phyloP scores from a whole-genome alignment of 1,140 invertebrate species.

The Reticulitermes speratus region DNA sequence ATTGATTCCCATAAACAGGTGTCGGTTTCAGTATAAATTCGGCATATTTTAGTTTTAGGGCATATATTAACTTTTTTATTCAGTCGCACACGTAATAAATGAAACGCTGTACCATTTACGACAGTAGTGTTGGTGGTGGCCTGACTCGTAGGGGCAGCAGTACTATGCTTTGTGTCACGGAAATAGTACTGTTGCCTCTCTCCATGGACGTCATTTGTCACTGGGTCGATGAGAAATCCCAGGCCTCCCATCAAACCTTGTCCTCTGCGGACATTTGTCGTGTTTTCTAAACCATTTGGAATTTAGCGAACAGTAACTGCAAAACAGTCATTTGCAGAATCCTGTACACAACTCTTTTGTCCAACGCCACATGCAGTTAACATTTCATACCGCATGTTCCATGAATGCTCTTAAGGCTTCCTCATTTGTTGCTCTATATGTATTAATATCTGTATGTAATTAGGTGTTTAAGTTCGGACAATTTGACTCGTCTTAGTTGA shows the following conservation, averaged over 20 bases:
- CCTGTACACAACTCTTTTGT: neutral
- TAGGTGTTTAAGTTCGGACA: too few species aligned
- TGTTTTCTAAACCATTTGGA: neutral
- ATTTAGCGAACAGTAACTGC: slow-evolving; percentile 15
- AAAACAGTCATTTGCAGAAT: neutral
- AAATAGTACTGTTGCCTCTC: neutral
- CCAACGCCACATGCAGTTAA: neutral
- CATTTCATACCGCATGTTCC: neutral
- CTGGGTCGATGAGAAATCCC: slow-evolving; percentile 16
- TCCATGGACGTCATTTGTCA: slow-evolving; percentile 8
- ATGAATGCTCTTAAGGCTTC: neutral
- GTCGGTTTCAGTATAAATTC: too few species aligned
- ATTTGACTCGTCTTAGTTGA: too few species aligned
- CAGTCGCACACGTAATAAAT: neutral
- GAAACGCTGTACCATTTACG: neutral
- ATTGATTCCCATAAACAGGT: too few species aligned
- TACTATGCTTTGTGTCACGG: neutral
- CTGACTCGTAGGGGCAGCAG: neutral
- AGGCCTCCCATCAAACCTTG: slow-evolving; percentile 7
- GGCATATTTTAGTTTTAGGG: too few species aligned
- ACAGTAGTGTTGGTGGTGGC: neutral
- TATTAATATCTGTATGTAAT: too few species aligned
- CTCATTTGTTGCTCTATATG: too few species aligned
- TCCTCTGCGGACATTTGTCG: slow-evolving; percentile 4
- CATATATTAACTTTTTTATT: too few species aligned